phyloP scores from a whole-genome alignment of 2,113 vertebrate species.

The Peromyscus maniculatus region DNA sequence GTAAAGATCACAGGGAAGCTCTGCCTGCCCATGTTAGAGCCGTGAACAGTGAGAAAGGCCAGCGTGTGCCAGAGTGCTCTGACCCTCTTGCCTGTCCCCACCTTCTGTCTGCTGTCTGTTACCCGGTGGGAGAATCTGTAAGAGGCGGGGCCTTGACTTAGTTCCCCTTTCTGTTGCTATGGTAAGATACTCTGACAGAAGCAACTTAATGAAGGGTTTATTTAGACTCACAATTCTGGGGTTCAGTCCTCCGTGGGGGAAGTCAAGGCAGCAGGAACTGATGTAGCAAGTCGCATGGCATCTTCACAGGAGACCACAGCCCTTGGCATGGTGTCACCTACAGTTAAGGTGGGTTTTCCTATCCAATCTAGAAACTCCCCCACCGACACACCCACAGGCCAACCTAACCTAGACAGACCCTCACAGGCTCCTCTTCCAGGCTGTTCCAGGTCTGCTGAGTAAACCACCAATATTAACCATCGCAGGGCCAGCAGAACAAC shows the following conservation, averaged over 20 bases:
- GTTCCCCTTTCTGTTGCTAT: neutral
- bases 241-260: neutral
- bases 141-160: neutral
- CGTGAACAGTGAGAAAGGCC: neutral
- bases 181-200: neutral
- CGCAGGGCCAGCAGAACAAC: neutral
- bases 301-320: neutral
- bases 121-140: neutral
- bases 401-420: neutral
- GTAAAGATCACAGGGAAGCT: neutral
- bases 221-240: neutral
- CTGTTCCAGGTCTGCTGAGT: neutral
- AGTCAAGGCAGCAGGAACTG: neutral
- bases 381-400: neutral
- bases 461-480: neutral
- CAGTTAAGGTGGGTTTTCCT: neutral
- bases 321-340: neutral
- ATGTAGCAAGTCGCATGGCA: neutral
- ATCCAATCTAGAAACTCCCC: neutral
- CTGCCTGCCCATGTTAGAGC: neutral
- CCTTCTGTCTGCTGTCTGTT: too few relatives aligned
- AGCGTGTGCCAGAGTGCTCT: neutral
- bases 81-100: neutral
- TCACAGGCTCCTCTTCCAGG: neutral
- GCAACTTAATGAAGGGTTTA: neutral